Evolutionary conservation across 2,888 invertebrate genomes (phyloP).

Genomic region (Odiellus spinosus): DNA sequence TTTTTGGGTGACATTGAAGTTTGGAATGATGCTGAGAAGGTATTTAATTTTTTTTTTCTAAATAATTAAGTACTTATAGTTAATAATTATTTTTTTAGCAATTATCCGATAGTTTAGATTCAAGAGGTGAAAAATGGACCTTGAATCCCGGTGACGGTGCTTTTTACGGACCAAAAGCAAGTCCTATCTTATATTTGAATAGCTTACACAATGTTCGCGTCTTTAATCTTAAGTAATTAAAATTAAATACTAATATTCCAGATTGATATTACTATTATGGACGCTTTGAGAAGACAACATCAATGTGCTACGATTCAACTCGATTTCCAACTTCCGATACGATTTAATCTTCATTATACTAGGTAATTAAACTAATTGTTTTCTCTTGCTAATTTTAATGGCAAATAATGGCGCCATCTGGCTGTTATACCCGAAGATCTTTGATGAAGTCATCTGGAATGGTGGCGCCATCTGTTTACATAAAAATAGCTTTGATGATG

Average conservation of each 20-base stretch:
- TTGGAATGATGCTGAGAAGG: conserved; percentile 87
- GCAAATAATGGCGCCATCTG: too few relatives aligned
- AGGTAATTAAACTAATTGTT: too few relatives aligned
- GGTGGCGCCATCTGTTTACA: too few relatives aligned
- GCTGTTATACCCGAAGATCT: too few relatives aligned
- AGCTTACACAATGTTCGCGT: not conserved
- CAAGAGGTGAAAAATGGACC: conserved; percentile 73
- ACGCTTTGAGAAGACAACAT: conserved; percentile 72
- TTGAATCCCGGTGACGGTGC: conserved; percentile 94
- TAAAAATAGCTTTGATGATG: too few relatives aligned
- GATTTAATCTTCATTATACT: conserved; percentile 66
- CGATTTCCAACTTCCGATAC: conserved; percentile 89
- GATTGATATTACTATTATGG: conserved; percentile 91
- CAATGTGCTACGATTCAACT: conserved; percentile 98
- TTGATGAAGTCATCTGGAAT: too few relatives aligned
- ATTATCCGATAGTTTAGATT: conserved; percentile 63
- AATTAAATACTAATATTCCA: conserved; percentile 17
- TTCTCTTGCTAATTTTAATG: too few relatives aligned
- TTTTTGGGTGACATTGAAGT: conserved; percentile 69
- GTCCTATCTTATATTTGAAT: not conserved
- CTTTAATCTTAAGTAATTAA: not conserved
- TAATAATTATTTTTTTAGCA: conserved; percentile 38
- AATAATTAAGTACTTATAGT: not conserved
- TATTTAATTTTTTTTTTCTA: conserved; percentile 22
- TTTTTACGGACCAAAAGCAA: conserved; percentile 85